Percentiles rank a stretch among this genome's conserved stretches.
Conservation (phyloP, 2,797 vertebrate genomes). For the Sparidentex hasta region DNA sequence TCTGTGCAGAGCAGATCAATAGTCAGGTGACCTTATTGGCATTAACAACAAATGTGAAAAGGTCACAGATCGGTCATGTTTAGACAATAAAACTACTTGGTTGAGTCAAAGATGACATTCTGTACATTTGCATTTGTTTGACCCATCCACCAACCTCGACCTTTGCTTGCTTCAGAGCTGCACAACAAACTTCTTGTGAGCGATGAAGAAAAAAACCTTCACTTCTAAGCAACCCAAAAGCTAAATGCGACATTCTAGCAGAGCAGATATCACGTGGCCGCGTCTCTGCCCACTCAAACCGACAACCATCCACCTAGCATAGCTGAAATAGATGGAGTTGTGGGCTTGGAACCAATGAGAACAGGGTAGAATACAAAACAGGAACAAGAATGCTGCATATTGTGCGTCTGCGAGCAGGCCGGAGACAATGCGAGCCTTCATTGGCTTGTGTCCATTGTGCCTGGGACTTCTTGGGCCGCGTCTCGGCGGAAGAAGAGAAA, state of each 20-base stretch:
- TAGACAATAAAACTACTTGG: too few species aligned
- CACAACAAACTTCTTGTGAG: slow-evolving; percentile 24
- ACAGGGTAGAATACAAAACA: slow-evolving; percentile 59
- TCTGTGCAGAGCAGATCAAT: too few species aligned
- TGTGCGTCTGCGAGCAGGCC: slow-evolving; percentile 57
- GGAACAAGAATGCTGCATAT: slow-evolving; percentile 71
- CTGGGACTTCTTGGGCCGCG: slow-evolving; percentile 64
- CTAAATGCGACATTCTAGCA: slow-evolving; percentile 16
- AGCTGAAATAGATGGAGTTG: slow-evolving; percentile 57
- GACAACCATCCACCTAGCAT: slow-evolving; percentile 61
- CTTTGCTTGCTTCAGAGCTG: neutral
- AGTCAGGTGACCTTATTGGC: too few species aligned
- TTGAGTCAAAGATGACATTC: too few species aligned
- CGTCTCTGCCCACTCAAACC: slow-evolving; percentile 37
- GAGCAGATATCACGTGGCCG: slow-evolving; percentile 8
- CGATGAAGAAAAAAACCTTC: slow-evolving; percentile 4
- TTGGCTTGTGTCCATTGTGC: slow-evolving; percentile 69
- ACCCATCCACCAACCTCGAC: too few species aligned
- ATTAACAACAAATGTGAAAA: too few species aligned
- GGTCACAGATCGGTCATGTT: too few species aligned
- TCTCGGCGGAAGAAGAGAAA: slow-evolving; percentile 65
- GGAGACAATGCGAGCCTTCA: slow-evolving; percentile 74
- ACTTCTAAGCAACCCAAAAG: neutral
- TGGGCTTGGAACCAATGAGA: slow-evolving; percentile 58
- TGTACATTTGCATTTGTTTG: too few species aligned